Evolutionary conservation across 2,888 invertebrate genomes (phyloP), one percentile per base, ranked within the genome.

Genomic region (Halictus quadricinctus): DNA sequence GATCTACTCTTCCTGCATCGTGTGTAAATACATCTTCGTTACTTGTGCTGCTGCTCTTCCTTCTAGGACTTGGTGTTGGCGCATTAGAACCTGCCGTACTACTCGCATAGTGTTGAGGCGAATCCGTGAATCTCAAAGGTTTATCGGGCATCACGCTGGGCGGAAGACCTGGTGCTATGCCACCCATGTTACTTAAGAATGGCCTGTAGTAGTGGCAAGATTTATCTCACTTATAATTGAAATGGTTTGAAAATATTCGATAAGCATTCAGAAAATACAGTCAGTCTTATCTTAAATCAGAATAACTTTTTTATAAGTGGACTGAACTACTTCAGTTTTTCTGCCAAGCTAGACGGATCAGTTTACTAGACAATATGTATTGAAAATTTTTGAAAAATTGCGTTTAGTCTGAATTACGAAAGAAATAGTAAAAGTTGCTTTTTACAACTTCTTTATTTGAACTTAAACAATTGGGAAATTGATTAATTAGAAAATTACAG

Each of bases 101-200:
- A 7, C 95, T 94, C 7, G 95, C 95, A 94, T 96, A 96, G 91
- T 97, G 97, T 82, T 96, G 97, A 21, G 97, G 97, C 2, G 97
- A 97, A 94, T 97, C 97, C 0, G 97, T 97, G 94, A 97, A 97
- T 80, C 97, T 95, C 75, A 97, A 94, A 1, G 97, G 97, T 90
- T 96, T 96, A 66, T 94, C 94, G 6, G 90, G 90, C 85, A 94
- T 91, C 29, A 93, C 91, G 46, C 87, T 91, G 46, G 91, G 86
- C n/a, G 94, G 92, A 75, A 93, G 88, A 79, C 93, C 93, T 8
- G 93, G 92, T 12, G 93, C 91, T 76, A 94, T 92, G 60, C 94
- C 94, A 84, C 93, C 93, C 94, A 94, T 94, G 82, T 88, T 94
- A 88, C 93, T 93, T 76, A 94, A 89, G 76, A 94, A 94, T 64